Conservation (phyloP, 1,140 invertebrate genomes). For the Theocolax elegans region DNA sequence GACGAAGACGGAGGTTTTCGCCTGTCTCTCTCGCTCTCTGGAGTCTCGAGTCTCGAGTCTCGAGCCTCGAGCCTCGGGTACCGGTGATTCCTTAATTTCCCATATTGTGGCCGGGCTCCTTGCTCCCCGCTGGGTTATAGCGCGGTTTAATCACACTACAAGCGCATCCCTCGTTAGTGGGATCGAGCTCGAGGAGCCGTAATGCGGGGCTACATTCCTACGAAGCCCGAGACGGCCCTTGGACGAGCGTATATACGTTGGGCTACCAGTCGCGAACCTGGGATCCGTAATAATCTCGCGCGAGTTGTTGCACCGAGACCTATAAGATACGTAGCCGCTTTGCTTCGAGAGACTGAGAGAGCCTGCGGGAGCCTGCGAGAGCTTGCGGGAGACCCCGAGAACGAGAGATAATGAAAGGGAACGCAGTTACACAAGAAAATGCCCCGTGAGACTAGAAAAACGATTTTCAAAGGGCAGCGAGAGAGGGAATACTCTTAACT, state of each 20-base stretch:
- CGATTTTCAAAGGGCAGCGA: constrained; percentile 46
- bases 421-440: background rate
- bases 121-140: constrained; percentile 60
- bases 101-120: constrained; percentile 54
- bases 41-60: constrained; percentile 29
- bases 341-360: too few species aligned
- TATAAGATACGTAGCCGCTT: constrained; percentile 7
- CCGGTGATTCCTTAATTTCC: constrained; percentile 58
- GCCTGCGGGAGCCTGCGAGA: background rate
- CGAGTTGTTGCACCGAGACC: constrained; percentile 41
- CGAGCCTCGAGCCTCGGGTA: constrained; percentile 37
- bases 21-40: constrained; percentile 15
- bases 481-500: too few species aligned
- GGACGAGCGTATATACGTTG: too few species aligned
- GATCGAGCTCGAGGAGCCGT: constrained; percentile 58
- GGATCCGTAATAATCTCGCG: constrained; percentile 53
- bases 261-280: too few species aligned
- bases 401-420: constrained; percentile 1
- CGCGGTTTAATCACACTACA: constrained; percentile 62
- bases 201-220: constrained; percentile 59
- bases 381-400: background rate
- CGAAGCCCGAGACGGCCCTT: constrained; percentile 32
- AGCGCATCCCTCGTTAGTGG: constrained; percentile 63
- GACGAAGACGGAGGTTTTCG: too few species aligned
- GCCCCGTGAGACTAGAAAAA: constrained; percentile 52